Conservation (phyloP, 1,140 invertebrate species). For the Dendroctonus valens region DNA sequence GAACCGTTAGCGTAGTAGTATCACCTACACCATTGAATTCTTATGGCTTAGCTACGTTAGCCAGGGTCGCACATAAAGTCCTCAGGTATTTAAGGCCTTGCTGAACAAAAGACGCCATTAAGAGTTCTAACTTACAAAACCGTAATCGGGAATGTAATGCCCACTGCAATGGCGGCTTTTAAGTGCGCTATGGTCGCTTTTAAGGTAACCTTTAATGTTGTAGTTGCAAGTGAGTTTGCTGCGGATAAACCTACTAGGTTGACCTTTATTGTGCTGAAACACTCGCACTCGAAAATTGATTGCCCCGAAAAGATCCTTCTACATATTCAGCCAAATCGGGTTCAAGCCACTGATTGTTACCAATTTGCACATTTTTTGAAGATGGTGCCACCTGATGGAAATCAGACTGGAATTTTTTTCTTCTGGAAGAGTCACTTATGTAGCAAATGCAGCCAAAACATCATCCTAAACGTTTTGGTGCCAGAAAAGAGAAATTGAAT, state of each 20-base stretch:
- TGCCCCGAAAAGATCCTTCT: too few relatives aligned
- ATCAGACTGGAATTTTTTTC: too few relatives aligned
- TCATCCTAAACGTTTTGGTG: too few relatives aligned
- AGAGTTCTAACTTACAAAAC: constrained; percentile 36
- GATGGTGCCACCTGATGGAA: too few relatives aligned
- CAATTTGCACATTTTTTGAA: too few relatives aligned
- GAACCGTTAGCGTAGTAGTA: constrained; percentile 30
- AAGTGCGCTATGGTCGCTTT: constrained; percentile 9
- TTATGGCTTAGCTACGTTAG: constrained; percentile 27
- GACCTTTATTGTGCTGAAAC: background rate
- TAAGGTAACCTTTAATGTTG: constrained; percentile 10
- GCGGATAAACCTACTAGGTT: background rate
- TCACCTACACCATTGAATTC: constrained; percentile 37
- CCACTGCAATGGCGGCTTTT: constrained; percentile 13
- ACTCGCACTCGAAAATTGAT: too few relatives aligned
- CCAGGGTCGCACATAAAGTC: constrained; percentile 36
- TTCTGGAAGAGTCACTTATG: too few relatives aligned
- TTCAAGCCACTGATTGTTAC: too few relatives aligned
- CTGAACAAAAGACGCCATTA: constrained; percentile 41
- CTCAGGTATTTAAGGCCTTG: constrained; percentile 35
- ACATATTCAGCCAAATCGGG: too few relatives aligned
- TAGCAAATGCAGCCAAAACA: too few relatives aligned
- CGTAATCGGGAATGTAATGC: constrained; percentile 34
- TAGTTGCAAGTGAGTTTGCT: background rate
- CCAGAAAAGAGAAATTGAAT: too few relatives aligned